Conservation (phyloP, 2,888 invertebrate species). For the Lapara coniferarum region DNA sequence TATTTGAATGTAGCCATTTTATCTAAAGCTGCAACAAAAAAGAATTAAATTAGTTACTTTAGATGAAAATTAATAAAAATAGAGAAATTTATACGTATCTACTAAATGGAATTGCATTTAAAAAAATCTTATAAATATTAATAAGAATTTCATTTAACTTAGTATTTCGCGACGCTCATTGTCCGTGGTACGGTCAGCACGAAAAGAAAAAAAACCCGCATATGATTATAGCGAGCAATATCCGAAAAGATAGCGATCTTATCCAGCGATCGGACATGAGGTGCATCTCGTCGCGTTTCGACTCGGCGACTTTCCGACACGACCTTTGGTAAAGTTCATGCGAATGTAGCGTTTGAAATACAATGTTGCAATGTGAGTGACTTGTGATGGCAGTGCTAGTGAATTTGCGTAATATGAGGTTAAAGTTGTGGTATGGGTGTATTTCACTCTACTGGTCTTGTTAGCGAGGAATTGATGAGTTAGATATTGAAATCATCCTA, state of each 20-base stretch:
- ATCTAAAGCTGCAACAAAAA: no score
- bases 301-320: slow-evolving; percentile 57
- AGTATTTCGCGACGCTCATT: slow-evolving; percentile 54
- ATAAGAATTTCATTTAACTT: slow-evolving; percentile 34
- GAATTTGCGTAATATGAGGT: neutral
- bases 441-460: no score
- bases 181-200: slow-evolving; percentile 56
- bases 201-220: slow-evolving; percentile 63
- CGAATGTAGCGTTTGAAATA: slow-evolving; percentile 4
- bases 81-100: neutral
- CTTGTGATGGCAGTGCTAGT: no score
- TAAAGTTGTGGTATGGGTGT: no score
- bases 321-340: slow-evolving; percentile 34
- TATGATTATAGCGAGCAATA: slow-evolving; percentile 83
- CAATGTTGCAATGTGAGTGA: no score
- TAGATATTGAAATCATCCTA: no score
- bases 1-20: no score
- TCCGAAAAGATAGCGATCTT: slow-evolving; percentile 82
- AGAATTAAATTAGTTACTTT: neutral
- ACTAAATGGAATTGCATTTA: slow-evolving; percentile 16
- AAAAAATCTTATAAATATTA: slow-evolving; percentile 29
- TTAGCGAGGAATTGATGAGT: no score
- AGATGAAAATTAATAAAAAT: neutral
- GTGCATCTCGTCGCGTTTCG: slow-evolving; percentile 65
- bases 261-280: slow-evolving; percentile 76